Evolutionary conservation across 2,113 vertebrate genomes (phyloP).

Genomic region (Mormyrus iriodes): DNA sequence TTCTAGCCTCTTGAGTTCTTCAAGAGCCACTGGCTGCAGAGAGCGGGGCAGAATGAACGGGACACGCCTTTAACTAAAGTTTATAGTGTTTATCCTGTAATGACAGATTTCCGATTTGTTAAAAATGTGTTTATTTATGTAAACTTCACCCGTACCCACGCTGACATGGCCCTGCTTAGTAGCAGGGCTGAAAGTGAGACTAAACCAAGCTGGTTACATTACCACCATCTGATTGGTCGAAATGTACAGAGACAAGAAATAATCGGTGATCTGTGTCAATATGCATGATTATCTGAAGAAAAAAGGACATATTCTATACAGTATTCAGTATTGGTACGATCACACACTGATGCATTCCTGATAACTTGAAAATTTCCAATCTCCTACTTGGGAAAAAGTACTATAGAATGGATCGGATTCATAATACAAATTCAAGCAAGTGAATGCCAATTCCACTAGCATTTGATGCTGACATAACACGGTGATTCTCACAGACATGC

Average conservation of each 20-base stretch:
- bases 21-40: constrained; percentile 28
- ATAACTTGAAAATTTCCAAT: neutral
- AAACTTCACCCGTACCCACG: neutral
- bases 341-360: neutral
- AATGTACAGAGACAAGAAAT: neutral
- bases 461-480: neutral
- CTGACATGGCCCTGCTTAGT: neutral
- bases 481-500: neutral
- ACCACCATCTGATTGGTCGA: neutral
- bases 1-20: constrained; percentile 29
- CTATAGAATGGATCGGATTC: neutral
- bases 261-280: neutral
- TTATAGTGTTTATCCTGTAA: neutral
- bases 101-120: neutral
- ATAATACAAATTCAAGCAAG: neutral
- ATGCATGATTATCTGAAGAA: neutral
- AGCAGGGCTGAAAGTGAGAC: neutral
- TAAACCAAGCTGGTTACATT: neutral
- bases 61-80: neutral
- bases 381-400: neutral
- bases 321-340: neutral
- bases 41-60: constrained; percentile 16
- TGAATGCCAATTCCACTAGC: neutral
- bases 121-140: no score
- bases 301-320: neutral